Conservation (phyloP, 2,888 invertebrate species). For the Chaetogeoica ovagalla region DNA sequence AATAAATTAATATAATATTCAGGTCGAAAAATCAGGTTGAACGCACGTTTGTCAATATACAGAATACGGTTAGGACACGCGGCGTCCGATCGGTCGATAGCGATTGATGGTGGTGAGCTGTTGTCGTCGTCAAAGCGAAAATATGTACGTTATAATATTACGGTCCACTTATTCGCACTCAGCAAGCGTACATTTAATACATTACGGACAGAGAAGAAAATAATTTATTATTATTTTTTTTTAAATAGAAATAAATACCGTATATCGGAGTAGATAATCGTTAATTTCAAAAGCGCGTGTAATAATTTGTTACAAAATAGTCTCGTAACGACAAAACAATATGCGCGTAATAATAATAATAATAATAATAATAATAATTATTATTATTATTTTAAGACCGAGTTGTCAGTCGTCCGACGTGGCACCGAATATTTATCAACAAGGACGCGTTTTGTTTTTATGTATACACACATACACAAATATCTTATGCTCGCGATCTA, state of each 20-base stretch:
- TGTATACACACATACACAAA: neutral
- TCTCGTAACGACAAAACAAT: too few relatives aligned
- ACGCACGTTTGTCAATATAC: neutral
- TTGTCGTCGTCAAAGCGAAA: neutral
- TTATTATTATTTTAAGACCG: too few relatives aligned
- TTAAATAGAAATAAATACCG: neutral
- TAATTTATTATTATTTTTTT: neutral
- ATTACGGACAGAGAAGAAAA: neutral
- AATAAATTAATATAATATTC: neutral
- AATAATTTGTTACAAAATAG: too few relatives aligned
- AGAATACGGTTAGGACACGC: too few relatives aligned
- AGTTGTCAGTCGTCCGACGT: too few relatives aligned
- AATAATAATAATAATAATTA: too few relatives aligned
- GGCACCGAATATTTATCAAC: too few relatives aligned
- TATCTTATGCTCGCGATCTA: neutral
- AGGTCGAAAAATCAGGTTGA: slow-evolving; percentile 10
- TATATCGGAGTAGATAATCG: too few relatives aligned
- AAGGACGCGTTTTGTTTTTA: neutral
- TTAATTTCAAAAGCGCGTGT: too few relatives aligned
- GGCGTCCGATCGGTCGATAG: neutral
- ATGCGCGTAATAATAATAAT: too few relatives aligned
- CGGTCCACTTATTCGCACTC: too few relatives aligned
- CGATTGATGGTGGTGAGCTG: neutral
- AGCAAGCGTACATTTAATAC: too few relatives aligned
- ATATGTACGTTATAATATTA: neutral